Evolutionary conservation across 2,888 invertebrate species (phyloP).

Genomic region (Tetheella fluctuosa): DNA sequence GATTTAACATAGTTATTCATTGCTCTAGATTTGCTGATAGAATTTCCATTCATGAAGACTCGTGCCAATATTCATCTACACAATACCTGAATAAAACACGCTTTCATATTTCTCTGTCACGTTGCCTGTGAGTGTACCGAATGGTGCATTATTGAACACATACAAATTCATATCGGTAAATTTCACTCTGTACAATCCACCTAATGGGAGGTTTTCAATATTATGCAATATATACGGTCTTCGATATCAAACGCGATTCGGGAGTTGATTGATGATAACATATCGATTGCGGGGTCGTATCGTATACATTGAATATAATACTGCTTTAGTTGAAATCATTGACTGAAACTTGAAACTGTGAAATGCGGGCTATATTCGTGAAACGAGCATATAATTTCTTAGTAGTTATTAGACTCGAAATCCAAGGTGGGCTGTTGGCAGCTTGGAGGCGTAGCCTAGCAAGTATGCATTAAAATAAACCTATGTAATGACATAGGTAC

Average conservation of each 20-base stretch:
- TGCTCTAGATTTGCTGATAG: too few species aligned
- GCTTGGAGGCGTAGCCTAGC: too few species aligned
- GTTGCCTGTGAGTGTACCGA: not conserved
- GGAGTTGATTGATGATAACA: conserved; percentile 39
- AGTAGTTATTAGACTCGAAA: too few species aligned
- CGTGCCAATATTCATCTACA: not conserved
- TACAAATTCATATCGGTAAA: conserved; percentile 3
- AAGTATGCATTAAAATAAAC: too few species aligned
- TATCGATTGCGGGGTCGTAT: conserved; percentile 14
- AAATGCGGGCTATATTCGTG: too few species aligned
- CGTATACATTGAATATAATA: conserved; percentile 28
- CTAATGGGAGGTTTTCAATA: not conserved
- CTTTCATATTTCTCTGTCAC: not conserved
- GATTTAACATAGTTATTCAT: too few species aligned
- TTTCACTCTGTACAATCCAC: not conserved
- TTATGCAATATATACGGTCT: conserved; percentile 31
- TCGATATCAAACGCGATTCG: conserved; percentile 33
- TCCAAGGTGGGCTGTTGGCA: too few species aligned
- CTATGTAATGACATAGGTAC: too few species aligned
- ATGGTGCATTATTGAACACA: conserved; percentile 8
- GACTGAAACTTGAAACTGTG: too few species aligned
- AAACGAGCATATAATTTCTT: too few species aligned
- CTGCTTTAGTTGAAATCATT: not conserved
- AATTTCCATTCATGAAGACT: not conserved
- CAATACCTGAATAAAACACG: not conserved